Percentiles rank a stretch among this genome's conserved stretches.
Evolutionary conservation across 2,888 invertebrate species (phyloP).

Genomic region (Lysandra bellargus): DNA sequence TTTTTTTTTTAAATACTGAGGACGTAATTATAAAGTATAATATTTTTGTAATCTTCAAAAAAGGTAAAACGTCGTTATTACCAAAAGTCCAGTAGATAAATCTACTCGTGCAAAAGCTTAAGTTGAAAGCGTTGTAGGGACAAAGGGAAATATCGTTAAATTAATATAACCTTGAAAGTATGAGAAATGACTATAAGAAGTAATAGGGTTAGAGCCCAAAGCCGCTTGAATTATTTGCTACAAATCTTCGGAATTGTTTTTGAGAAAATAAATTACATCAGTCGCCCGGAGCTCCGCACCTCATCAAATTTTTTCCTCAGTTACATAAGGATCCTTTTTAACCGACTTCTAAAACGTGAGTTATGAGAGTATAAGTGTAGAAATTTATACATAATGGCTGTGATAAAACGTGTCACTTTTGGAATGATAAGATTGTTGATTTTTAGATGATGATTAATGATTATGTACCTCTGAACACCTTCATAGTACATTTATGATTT

Average conservation of each 20-base stretch:
- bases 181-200: background rate
- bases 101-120: background rate
- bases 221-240: constrained; percentile 15
- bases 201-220: background rate
- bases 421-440: too few species aligned
- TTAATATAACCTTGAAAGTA: constrained; percentile 14
- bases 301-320: background rate
- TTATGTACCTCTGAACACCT: too few species aligned
- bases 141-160: background rate
- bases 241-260: constrained; percentile 4
- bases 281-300: background rate
- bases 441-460: too few species aligned
- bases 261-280: constrained; percentile 13
- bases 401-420: too few species aligned
- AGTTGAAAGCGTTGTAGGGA: background rate
- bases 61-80: background rate
- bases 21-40: too few species aligned
- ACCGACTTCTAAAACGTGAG: background rate
- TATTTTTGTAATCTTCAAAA: background rate
- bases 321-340: background rate
- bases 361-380: too few species aligned
- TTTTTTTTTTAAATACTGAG: too few species aligned
- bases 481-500: too few species aligned
- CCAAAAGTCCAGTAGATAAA: background rate
- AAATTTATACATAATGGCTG: too few species aligned